phyloP scores from a whole-genome alignment of 2,113 vertebrate genomes.

The Varanus komodoensis region DNA sequence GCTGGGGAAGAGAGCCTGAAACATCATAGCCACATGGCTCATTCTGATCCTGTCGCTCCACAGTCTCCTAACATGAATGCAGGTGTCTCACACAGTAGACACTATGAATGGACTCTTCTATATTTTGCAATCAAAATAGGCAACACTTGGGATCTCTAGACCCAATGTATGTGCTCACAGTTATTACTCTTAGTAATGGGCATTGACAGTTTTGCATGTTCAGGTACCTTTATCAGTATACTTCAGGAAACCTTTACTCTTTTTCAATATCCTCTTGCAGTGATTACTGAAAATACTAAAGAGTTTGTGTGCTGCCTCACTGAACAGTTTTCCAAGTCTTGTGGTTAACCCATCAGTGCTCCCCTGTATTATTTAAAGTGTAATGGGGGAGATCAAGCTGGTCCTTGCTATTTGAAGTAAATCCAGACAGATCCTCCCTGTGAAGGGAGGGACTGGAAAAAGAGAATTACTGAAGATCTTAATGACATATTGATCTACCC shows the following conservation, averaged over 20 bases:
- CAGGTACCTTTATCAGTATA: background rate
- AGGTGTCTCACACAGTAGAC: no score
- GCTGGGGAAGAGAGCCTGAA: no score
- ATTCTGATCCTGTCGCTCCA: no score
- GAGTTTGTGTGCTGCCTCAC: background rate
- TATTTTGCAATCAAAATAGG: no score
- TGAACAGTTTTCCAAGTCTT: background rate
- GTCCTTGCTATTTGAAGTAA: background rate
- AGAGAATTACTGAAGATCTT: background rate
- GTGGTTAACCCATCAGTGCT: background rate
- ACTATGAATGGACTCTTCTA: no score
- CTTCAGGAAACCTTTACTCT: background rate
- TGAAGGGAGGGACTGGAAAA: background rate
- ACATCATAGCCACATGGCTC: no score
- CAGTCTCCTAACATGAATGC: no score
- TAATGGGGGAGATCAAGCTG: background rate
- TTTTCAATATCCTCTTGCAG: background rate
- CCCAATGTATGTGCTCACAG: no score
- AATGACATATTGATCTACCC: background rate
- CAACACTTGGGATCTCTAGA: no score
- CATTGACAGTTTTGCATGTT: no score
- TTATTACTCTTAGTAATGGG: no score
- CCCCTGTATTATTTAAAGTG: background rate
- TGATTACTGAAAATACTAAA: background rate
- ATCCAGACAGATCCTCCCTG: background rate